Base-by-base conservation (phyloP, 2,888 invertebrate genomes). In the Lordiphosa fenestrarum region DNA sequence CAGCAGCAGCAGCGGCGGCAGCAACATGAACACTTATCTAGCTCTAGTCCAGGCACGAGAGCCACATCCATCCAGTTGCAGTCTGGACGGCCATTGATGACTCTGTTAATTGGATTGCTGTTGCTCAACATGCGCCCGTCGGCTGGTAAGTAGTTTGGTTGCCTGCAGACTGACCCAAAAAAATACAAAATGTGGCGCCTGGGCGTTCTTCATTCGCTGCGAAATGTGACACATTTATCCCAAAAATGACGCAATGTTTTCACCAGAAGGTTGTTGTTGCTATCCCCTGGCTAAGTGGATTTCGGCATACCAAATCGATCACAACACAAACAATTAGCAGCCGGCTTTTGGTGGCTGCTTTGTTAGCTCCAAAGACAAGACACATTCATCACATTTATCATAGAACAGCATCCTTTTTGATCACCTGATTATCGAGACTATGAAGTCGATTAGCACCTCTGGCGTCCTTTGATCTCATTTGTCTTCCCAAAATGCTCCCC, bases 71-170 rank as follows among this genome's bases (percentile, higher is more conserved):
- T 55, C 48, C 59, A 46, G 55, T 47, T 53, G 66, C 65, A 67
- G 73, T 63, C 65, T 72, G 70, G 69, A 71, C 62, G 69, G 77
- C 73, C 84, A 70, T 82, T 87, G 69, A 76, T 86, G 83, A 81
- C 85, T 73, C 71, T 89, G 75, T 85, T 88, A 83, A 86, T 88
- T 73, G 84, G 85, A 64, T 71, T 88, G 71, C 75, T 85, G 73
- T 73, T 87, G 70, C 73, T 87, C 71, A 78, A 82, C 66, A 76
- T 78, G 58, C 85, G 81, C 56, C 76, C 72, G 60, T 84, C 82
- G 60, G 78, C 87, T 82, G 88, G 88, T 88, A 73, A 87, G 88
- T 73, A 12, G 9, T n/a, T 38, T 38, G 33, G 25, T 13, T 7
- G 25, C 25, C 25, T 7, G 30, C 21, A 33, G 51, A 51, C 44